A percentile compares a stretch with the other conserved stretches of the same genome.
Conservation (phyloP, 2,113 vertebrate genomes). For the Ochotona curzoniae region DNA sequence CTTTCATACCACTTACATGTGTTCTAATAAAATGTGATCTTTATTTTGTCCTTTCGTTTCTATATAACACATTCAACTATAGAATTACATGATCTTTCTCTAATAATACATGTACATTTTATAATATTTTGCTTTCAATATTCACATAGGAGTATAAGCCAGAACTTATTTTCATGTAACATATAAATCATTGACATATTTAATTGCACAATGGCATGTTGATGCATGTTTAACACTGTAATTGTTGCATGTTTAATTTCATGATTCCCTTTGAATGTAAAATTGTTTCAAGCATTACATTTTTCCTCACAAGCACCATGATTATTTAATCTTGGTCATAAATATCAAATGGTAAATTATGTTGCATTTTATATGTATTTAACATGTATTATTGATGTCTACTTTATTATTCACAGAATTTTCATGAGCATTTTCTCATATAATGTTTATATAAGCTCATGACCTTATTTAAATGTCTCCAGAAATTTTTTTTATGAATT, state of each 20-base stretch:
- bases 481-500: constrained; percentile 25
- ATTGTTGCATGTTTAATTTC: neutral
- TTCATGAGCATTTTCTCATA: neutral
- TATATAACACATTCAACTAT: neutral
- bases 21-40: constrained; percentile 30
- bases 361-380: neutral
- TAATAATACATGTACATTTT: neutral
- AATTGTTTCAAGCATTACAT: neutral
- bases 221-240: neutral
- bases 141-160: neutral
- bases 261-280: neutral
- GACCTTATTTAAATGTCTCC: neutral
- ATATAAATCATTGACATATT: neutral
- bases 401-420: constrained; percentile 1
- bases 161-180: constrained; percentile 39
- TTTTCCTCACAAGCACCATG: neutral
- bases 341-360: neutral
- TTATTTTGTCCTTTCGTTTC: constrained; percentile 45
- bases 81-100: neutral
- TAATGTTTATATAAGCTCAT: neutral
- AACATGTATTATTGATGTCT: neutral
- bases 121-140: constrained; percentile 3
- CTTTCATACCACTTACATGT: constrained; percentile 3
- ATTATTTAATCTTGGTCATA: constrained; percentile 19
- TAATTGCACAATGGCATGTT: neutral